Conservation (phyloP, 2,888 invertebrate genomes). For the Stegana nigrithorax region DNA sequence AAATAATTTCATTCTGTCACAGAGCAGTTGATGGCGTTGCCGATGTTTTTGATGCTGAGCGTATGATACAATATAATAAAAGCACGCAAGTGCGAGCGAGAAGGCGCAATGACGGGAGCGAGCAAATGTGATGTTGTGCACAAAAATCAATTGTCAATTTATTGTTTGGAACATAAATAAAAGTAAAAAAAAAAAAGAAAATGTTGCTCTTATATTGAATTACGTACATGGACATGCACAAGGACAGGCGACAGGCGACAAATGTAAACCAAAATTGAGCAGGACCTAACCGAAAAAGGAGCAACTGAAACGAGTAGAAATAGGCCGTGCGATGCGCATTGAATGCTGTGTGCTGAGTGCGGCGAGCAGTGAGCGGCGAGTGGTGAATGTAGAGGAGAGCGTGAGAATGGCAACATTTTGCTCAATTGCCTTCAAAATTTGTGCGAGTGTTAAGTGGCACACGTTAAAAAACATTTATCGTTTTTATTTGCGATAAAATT, state of each 20-base stretch:
- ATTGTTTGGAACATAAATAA: conserved; percentile 47
- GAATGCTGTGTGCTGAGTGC: too few species aligned
- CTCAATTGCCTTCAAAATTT: conserved; percentile 59
- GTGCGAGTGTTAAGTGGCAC: conserved; percentile 57
- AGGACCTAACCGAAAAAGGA: too few species aligned
- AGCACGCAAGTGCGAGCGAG: background rate
- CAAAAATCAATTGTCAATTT: conserved; percentile 60
- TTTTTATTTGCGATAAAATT: conserved; percentile 53
- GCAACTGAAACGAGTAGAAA: too few species aligned
- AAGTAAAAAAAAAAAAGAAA: conserved; percentile 36
- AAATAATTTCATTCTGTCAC: conserved; percentile 26
- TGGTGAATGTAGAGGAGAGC: background rate
- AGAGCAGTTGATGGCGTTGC: conserved; percentile 3
- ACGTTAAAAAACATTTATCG: conserved; percentile 61
- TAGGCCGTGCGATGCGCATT: too few species aligned
- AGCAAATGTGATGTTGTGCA: conserved; percentile 46
- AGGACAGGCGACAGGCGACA: too few species aligned
- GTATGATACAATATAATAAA: too few species aligned
- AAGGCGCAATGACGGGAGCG: conserved; percentile 6
- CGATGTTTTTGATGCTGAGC: background rate
- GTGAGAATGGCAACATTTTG: conserved; percentile 27
- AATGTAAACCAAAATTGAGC: too few species aligned
- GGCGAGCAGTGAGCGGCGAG: background rate
- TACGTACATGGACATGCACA: conserved; percentile 33
- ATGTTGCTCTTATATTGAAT: conserved; percentile 49